Evolutionary conservation across 2,113 vertebrate genomes (phyloP), one percentile per base, ranked within the genome.

Genomic region (Hystrix cristata): DNA sequence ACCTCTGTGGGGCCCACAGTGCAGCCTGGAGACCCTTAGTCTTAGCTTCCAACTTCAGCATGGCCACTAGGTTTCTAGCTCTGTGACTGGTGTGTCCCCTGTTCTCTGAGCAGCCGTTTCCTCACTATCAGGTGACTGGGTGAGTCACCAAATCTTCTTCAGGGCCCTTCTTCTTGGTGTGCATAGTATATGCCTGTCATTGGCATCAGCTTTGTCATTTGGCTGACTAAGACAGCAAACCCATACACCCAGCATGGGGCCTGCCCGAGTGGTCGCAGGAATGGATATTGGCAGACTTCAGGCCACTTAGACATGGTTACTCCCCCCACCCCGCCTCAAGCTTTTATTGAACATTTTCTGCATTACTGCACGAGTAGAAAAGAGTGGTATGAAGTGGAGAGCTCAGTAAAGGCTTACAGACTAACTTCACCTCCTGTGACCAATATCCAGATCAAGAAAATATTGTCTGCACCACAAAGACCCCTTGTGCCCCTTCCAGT

Each of bases 81-180:
- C 57, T 48, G 64, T 57, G 38, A 89, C 87, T 59, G 64, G 25
- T 34, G 0, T 25, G 64, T 79, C 79, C 25, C 43, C 83, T 59
- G 60, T 29, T 64, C 80, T 88, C 64, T 62, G 72, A 71, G 55
- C 0, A 13, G 55, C 51, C 7, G 10, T 59, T 34, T 80, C 87
- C 27, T 88, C 10, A 0, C 51, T 46, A 0, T 2, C 55, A 55
- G 81, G 86, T 60, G 86, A 65, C 92, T 88, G 53, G 25, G 48
- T 81, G 71, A 74, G 65, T 65, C 94, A 48, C 78, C 60, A 86
- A 48, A 25, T 69, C 43, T 94, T 51, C 62, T 74, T 87, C 27
- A 25, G 48, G 95, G 92, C 31, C 87, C 34, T 65, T 60, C 12
- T 18, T 71, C 72, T 64, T 80, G 76, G 1, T 69, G 62, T 87